A percentile compares a stretch with the other conserved stretches of the same genome.
These are phyloP conservation scores for Hylia prasina DNA, from an alignment of 2,113 vertebrate species.

Conservation along the genomic window DNA sequence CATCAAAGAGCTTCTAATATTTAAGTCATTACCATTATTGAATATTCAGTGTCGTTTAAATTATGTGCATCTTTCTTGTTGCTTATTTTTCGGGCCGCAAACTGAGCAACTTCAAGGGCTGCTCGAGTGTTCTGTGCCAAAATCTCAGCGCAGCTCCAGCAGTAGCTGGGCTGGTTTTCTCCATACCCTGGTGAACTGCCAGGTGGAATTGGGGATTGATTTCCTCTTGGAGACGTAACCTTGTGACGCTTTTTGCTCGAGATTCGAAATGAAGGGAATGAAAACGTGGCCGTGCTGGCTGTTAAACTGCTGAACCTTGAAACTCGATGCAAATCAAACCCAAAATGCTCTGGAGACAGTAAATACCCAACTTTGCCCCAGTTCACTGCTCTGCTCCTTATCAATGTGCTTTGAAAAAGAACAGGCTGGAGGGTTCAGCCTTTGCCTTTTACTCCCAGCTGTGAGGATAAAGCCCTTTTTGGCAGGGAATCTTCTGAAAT, in stretches of 20 bases:
- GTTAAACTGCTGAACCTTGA: conserved; percentile 1
- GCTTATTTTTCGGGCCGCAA: background rate
- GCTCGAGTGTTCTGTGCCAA: background rate
- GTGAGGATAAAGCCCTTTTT: background rate
- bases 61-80: background rate
- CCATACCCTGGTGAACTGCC: background rate
- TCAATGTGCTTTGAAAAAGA: background rate
- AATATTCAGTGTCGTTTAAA: conserved; percentile 46
- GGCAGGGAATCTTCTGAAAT: background rate
- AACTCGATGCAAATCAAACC: background rate
- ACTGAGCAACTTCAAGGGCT: background rate
- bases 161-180: background rate
- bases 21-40: conserved; percentile 30
- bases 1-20: conserved; percentile 27
- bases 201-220: conserved; percentile 19
- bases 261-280: background rate
- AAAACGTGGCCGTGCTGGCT: background rate
- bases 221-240: background rate
- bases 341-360: background rate
- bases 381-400: background rate
- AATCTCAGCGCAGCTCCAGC: background rate
- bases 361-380: background rate
- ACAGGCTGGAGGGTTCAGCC: background rate
- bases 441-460: background rate
- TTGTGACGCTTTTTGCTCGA: background rate